Evolutionary conservation across 2,888 invertebrate genomes (phyloP).

Genomic region (Arrhopalites spinosus): DNA sequence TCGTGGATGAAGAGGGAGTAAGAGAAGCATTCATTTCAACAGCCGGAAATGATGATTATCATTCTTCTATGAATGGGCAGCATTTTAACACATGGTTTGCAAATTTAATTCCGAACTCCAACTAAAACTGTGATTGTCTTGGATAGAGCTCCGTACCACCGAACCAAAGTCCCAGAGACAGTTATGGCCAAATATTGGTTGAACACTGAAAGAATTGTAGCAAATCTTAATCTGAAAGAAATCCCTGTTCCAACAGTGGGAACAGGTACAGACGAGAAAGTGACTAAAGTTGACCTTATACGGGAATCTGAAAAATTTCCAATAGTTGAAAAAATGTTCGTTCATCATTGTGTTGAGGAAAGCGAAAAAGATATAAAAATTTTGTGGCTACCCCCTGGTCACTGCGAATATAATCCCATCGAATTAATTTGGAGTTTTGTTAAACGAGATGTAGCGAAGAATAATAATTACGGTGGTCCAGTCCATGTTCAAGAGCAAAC

Average conservation of each 20-base stretch:
- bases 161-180: not conserved
- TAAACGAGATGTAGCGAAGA: not conserved
- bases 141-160: not conserved
- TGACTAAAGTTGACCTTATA: not conserved
- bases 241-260: not conserved
- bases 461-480: not conserved
- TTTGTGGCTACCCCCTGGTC: not conserved
- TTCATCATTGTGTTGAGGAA: not conserved
- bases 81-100: not conserved
- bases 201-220: not conserved
- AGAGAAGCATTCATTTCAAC: not conserved
- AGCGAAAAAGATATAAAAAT: not conserved
- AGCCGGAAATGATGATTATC: not conserved
- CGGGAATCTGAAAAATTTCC: not conserved
- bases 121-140: not conserved
- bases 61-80: not conserved
- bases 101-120: no score
- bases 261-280: not conserved
- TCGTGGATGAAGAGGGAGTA: not conserved
- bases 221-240: not conserved
- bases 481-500: not conserved
- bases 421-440: not conserved
- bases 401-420: not conserved
- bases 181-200: not conserved
- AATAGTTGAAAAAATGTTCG: not conserved